Evolutionary conservation across 1,140 invertebrate species (phyloP).

Genomic region (Babylonia areolata): DNA sequence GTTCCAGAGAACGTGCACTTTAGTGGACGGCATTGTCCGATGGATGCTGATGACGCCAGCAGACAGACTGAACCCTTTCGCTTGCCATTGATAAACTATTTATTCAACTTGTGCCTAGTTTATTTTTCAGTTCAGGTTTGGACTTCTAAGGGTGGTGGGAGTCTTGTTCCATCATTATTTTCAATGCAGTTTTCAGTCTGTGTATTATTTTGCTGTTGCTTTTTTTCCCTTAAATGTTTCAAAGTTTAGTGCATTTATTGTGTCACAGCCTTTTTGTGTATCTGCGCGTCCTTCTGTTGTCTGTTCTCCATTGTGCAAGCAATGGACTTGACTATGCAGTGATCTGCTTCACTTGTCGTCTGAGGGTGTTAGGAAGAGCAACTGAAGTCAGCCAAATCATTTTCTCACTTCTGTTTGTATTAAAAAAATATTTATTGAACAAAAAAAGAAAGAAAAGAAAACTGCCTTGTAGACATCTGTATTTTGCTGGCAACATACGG

Average conservation of each 20-base stretch:
- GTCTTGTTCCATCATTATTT: background rate
- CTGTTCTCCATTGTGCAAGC: background rate
- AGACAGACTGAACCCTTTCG: background rate
- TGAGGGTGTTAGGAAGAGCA: background rate
- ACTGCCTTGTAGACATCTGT: background rate
- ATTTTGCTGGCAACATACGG: background rate
- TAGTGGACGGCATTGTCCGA: background rate
- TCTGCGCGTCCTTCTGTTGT: background rate
- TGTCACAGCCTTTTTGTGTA: background rate
- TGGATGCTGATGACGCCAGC: background rate
- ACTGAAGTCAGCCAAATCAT: background rate
- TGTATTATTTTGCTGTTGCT: background rate
- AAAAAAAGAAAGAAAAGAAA: too few relatives aligned
- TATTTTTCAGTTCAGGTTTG: background rate
- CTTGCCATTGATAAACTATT: conserved; percentile 22
- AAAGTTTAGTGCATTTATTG: background rate
- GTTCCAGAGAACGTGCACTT: background rate
- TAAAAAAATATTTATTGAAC: too few relatives aligned
- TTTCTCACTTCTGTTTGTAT: background rate
- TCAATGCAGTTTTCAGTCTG: background rate
- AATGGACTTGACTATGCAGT: background rate
- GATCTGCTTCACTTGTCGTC: background rate
- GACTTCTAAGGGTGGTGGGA: background rate
- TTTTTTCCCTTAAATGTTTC: background rate
- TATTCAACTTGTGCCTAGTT: conserved; percentile 33